Percentiles rank a stretch among this genome's conserved stretches.
phyloP scores from a whole-genome alignment of 2,888 invertebrate species.

The Serripes groenlandicus region DNA sequence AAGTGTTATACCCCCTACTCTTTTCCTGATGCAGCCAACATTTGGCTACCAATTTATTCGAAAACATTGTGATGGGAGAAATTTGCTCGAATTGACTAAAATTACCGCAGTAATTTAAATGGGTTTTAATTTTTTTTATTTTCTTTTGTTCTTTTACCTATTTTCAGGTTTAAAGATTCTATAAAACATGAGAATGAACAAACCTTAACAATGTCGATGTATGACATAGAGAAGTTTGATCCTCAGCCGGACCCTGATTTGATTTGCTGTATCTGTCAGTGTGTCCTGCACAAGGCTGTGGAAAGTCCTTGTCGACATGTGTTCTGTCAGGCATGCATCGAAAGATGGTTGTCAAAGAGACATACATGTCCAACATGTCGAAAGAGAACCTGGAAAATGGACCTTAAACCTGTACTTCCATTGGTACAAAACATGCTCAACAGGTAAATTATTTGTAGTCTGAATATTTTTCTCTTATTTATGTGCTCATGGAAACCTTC shows the following conservation, averaged over 20 bases:
- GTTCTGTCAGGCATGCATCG: constrained; percentile 82
- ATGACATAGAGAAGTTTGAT: constrained; percentile 82
- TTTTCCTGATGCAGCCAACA: no score
- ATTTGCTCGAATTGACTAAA: no score
- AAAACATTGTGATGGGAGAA: no score
- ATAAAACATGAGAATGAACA: not conserved
- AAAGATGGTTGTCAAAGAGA: constrained; percentile 75
- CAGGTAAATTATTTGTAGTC: constrained; percentile 45
- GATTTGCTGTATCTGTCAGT: constrained; percentile 83
- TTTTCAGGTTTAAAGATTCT: not conserved
- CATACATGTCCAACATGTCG: constrained; percentile 82
- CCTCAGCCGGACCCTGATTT: constrained; percentile 81
- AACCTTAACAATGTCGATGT: constrained; percentile 74
- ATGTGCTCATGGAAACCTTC: no score
- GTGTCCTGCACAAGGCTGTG: constrained; percentile 80
- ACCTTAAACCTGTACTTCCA: constrained; percentile 79
- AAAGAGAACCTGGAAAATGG: constrained; percentile 58
- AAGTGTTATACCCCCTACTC: no score
- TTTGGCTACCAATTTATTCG: no score
- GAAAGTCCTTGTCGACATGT: constrained; percentile 84
- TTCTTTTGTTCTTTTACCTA: not conserved
- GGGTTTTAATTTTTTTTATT: not conserved
- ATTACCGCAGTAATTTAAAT: not conserved
- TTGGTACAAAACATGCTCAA: constrained; percentile 82
- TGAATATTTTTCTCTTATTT: no score